Evolutionary conservation across 1,140 invertebrate species (phyloP).

Genomic region (Papilio aristodemus): DNA sequence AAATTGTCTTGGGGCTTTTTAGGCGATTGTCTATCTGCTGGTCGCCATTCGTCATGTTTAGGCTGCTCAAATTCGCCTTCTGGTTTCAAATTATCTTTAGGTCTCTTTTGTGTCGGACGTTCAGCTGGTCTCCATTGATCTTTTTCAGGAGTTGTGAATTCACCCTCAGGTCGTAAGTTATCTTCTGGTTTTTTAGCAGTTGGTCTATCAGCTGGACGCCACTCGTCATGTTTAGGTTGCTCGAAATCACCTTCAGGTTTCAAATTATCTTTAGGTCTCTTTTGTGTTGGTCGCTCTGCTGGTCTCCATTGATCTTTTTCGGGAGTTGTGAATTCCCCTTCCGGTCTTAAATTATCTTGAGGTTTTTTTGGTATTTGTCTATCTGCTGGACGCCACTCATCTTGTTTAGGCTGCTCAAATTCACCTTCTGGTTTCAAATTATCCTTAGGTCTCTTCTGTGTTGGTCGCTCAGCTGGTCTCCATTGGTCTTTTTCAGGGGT

Average conservation of each 20-base stretch:
- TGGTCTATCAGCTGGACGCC: conserved; percentile 80
- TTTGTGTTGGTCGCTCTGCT: conserved; percentile 81
- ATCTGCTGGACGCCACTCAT: conserved; percentile 69
- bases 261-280: conserved; percentile 81
- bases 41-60: conserved; percentile 53
- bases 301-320: conserved; percentile 66
- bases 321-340: conserved; percentile 82
- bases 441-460: conserved; percentile 69
- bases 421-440: conserved; percentile 85
- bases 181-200: conserved; percentile 77
- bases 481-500: conserved; percentile 61
- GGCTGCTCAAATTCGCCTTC: conserved; percentile 83
- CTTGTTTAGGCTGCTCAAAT: conserved; percentile 77
- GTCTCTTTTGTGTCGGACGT: conserved; percentile 74
- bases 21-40: conserved; percentile 68
- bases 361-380: conserved; percentile 65
- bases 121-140: conserved; percentile 78
- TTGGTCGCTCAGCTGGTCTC: conserved; percentile 62
- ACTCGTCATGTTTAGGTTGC: conserved; percentile 65
- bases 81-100: conserved; percentile 81
- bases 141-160: conserved; percentile 66
- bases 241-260: conserved; percentile 80
- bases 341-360: conserved; percentile 82
- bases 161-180: conserved; percentile 83
- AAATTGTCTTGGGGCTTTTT: conserved; percentile 82